Conservation (phyloP, 2,888 invertebrate species). For the Cordylochernes scorpioides region DNA sequence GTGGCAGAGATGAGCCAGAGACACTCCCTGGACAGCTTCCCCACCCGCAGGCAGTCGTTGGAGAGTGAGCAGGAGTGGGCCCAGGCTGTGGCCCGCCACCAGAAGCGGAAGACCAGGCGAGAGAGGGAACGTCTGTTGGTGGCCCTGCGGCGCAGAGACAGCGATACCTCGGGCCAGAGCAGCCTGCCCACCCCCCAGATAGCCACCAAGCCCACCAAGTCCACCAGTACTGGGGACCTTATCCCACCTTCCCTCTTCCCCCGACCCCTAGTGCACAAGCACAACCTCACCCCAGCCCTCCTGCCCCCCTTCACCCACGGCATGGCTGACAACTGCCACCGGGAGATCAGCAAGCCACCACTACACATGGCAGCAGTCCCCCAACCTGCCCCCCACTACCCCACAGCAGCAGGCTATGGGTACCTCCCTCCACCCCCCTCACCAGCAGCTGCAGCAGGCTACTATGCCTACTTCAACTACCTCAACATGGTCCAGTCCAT, state of each 20-base stretch:
- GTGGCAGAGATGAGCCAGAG: too few relatives aligned
- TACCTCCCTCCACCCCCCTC: too few relatives aligned
- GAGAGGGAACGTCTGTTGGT: slow-evolving; percentile 8
- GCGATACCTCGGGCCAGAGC: slow-evolving; percentile 11
- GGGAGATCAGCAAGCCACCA: background rate
- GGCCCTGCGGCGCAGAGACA: slow-evolving; percentile 8
- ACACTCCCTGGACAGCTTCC: slow-evolving; percentile 10
- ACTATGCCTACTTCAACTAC: background rate
- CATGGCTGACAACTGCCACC: slow-evolving; percentile 12
- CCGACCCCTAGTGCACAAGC: slow-evolving; percentile 1
- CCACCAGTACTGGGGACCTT: slow-evolving; percentile 14
- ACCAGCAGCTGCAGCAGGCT: background rate
- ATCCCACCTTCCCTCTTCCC: background rate
- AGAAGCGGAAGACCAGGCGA: slow-evolving; percentile 11
- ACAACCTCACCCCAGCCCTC: slow-evolving; percentile 2
- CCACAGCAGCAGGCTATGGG: too few relatives aligned
- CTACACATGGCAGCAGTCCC: background rate
- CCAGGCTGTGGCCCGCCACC: slow-evolving; percentile 7
- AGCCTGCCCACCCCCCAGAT: slow-evolving; percentile 3
- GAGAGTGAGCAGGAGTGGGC: slow-evolving; percentile 13
- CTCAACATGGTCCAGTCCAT: background rate
- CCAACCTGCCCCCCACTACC: too few relatives aligned
- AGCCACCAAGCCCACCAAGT: slow-evolving; percentile 5
- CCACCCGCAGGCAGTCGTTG: slow-evolving; percentile 6
- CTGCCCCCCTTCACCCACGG: slow-evolving; percentile 14